phyloP scores from a whole-genome alignment of 2,797 vertebrate species.

The Podargus strigoides region DNA sequence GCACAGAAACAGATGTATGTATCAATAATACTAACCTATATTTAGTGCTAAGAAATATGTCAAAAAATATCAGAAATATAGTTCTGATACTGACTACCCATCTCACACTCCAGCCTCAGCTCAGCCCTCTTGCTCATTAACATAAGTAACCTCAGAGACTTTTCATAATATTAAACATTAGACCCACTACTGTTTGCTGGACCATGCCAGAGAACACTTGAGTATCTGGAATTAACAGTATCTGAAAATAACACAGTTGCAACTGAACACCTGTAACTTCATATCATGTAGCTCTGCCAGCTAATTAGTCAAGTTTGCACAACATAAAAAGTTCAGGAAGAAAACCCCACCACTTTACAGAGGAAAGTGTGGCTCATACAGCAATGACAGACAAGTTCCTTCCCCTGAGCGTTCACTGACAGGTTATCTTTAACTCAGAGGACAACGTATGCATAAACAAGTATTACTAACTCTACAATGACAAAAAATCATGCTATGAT shows the following conservation, averaged over 20 bases:
- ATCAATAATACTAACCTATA: neutral
- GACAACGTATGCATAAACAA: neutral
- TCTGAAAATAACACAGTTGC: neutral
- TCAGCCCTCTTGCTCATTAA: neutral
- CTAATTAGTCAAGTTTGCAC: neutral
- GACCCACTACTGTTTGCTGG: neutral
- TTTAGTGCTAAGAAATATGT: neutral
- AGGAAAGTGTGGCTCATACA: neutral
- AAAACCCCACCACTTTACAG: neutral
- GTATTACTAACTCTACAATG: neutral
- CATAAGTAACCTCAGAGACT: neutral
- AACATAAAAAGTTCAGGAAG: neutral
- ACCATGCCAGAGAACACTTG: neutral
- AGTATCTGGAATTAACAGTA: neutral
- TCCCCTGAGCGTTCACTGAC: neutral
- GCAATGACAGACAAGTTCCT: neutral
- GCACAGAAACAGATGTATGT: neutral
- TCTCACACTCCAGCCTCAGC: neutral
- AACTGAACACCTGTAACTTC: neutral
- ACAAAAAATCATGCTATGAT: neutral
- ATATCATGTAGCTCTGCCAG: neutral
- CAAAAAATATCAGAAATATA: neutral
- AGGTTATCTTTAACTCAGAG: neutral
- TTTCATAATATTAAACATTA: neutral
- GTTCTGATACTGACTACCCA: neutral